A percentile compares a stretch with the other conserved stretches of the same genome.
Evolutionary conservation across 2,888 invertebrate species (phyloP).

Genomic region (Heliconius ismenius): DNA sequence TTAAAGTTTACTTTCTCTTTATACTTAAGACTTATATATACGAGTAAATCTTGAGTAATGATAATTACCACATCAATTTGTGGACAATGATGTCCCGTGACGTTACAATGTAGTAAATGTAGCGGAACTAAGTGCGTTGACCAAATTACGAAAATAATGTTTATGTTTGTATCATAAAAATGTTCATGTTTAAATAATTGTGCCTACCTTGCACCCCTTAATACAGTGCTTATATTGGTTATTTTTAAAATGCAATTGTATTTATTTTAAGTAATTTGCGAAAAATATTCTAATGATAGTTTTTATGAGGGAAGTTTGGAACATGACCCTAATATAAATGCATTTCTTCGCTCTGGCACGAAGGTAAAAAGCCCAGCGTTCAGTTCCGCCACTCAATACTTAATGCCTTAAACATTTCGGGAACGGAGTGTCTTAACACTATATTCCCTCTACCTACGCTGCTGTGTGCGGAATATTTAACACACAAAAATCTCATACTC

Average conservation of each 20-base stretch:
- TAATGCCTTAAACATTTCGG: too few species aligned
- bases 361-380: too few species aligned
- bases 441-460: too few species aligned
- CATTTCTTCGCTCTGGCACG: too few species aligned
- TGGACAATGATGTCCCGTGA: conserved; percentile 56
- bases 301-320: not conserved
- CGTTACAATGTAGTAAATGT: conserved; percentile 49
- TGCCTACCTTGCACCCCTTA: not conserved
- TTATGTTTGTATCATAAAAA: not conserved
- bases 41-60: conserved; percentile 33
- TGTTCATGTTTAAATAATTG: not conserved
- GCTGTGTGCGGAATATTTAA: too few species aligned
- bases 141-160: conserved; percentile 24
- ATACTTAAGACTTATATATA: not conserved
- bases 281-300: not conserved
- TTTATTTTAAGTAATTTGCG: not conserved
- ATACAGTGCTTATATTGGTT: too few species aligned
- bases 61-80: conserved; percentile 58
- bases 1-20: not conserved
- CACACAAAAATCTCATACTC: not conserved
- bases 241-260: too few species aligned
- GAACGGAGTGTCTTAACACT: too few species aligned
- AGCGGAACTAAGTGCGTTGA: conserved; percentile 47
- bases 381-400: too few species aligned
- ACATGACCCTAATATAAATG: not conserved